Percentiles rank a stretch among this genome's conserved stretches.
Evolutionary conservation across 2,113 vertebrate species (phyloP).

Genomic region (Odocoileus virginianus): DNA sequence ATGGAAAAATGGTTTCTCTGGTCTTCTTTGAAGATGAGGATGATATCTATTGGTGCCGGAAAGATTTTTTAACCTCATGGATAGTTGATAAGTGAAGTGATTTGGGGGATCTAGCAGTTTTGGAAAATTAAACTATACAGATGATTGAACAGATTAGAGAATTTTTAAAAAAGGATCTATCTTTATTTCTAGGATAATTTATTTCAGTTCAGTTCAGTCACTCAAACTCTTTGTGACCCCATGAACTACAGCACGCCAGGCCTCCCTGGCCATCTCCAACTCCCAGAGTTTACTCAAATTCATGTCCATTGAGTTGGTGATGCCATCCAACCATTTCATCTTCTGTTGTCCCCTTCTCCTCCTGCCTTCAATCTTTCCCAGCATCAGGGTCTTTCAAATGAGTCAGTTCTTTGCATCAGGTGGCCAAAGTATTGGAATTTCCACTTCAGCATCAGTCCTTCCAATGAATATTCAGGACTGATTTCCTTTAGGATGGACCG

Average conservation of each 20-base stretch:
- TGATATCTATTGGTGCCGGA: no score
- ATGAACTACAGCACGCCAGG: accelerated
- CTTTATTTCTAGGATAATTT: neutral
- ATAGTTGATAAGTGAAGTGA: neutral
- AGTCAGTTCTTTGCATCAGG: neutral
- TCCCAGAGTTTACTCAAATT: neutral
- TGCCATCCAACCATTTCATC: neutral
- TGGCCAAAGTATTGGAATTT: neutral
- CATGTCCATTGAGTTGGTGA: neutral
- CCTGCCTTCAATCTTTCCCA: neutral
- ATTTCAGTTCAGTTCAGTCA: neutral
- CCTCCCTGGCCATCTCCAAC: neutral
- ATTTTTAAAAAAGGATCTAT: no score
- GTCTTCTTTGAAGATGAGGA: neutral
- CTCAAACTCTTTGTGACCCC: neutral
- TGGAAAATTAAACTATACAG: neutral
- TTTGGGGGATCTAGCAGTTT: neutral
- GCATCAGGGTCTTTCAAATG: neutral
- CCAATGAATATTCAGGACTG: neutral
- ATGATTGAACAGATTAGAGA: neutral
- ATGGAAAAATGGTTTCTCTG: neutral
- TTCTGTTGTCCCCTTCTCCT: neutral
- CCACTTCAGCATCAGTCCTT: neutral
- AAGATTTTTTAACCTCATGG: neutral
- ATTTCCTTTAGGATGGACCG: neutral